Base-by-base conservation (phyloP, 2,113 vertebrate species). In the Esox niger region DNA sequence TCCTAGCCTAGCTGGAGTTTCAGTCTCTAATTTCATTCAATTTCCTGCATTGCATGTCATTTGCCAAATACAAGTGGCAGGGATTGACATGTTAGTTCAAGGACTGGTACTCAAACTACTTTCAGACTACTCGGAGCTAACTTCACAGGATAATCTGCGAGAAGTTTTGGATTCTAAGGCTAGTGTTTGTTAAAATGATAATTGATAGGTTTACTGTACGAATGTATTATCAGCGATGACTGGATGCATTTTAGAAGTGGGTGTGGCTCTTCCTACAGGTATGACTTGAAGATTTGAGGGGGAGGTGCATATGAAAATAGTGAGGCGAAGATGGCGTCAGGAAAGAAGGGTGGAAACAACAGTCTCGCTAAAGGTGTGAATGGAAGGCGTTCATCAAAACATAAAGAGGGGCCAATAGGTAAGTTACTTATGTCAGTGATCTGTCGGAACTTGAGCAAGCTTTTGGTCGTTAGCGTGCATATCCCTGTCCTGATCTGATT, bases 251-350 rank as follows among this genome's bases (percentile, higher is more conserved):
- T 21, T 1, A 11, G 0, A 9, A 0, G 2, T 74, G 71, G 87
- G 87, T 80, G 86, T 74, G 61, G 32, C 63, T 10, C 11, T 1
- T 0, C 47, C 62, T 8, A 25, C 77, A 80, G 84, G 84, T 88
- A 82, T 66, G 70, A 56, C 29, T 49, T 82, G 30, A 8, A 65
- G 69, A 77, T n/a, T 65, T 65, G 73, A 79, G 17, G 58, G 78
- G 82, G 82, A 75, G 69, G 71, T 43, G 64, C 69, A n/a, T n/a
- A n/a, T 75, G 76, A 73, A 81, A 80, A 77, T 63, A 79, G 77
- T 33, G 66, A n/a, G 70, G 76, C 43, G 79, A 91, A 91, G 72
- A 92, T 92, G 91, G 91, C 91, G 90, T 88, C 90, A 29, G 74
- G 27, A 6, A 88, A 80, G 80, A 91, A 87, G 70, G 63, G 74